Evolutionary conservation across 2,888 invertebrate genomes (phyloP).

Genomic region (Papilio elwesi): DNA sequence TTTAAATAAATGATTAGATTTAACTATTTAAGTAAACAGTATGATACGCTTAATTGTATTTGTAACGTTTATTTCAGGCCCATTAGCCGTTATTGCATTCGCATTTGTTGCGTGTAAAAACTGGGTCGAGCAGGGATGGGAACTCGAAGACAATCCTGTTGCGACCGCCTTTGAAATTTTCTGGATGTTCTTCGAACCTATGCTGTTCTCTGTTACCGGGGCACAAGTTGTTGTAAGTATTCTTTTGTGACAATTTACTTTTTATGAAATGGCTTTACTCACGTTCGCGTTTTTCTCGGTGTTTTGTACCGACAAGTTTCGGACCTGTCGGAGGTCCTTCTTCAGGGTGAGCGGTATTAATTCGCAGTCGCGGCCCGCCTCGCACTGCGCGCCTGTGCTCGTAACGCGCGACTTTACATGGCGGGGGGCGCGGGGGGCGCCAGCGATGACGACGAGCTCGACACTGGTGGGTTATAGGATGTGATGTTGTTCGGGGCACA

Average conservation of each 20-base stretch:
- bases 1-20: neutral
- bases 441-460: too few species aligned
- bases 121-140: slow-evolving; percentile 94
- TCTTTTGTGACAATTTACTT: neutral
- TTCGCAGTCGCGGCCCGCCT: too few species aligned
- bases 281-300: too few species aligned
- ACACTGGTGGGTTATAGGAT: too few species aligned
- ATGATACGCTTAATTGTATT: slow-evolving; percentile 3
- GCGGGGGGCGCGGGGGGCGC: too few species aligned
- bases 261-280: too few species aligned
- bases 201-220: slow-evolving; percentile 96
- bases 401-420: too few species aligned
- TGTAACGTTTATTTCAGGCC: slow-evolving; percentile 82
- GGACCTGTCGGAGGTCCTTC: too few species aligned
- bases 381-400: too few species aligned
- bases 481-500: too few species aligned
- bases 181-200: slow-evolving; percentile 98
- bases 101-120: slow-evolving; percentile 92
- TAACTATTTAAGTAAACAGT: neutral
- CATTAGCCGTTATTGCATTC: slow-evolving; percentile 92
- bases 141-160: slow-evolving; percentile 93
- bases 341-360: too few species aligned
- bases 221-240: slow-evolving; percentile 90
- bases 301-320: too few species aligned
- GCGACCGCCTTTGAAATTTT: slow-evolving; percentile 94